Percentiles rank a stretch among this genome's conserved stretches.
These are phyloP conservation scores for Eristalis intricaria DNA, from an alignment of 2,888 invertebrate species.

Conservation along the genomic window DNA sequence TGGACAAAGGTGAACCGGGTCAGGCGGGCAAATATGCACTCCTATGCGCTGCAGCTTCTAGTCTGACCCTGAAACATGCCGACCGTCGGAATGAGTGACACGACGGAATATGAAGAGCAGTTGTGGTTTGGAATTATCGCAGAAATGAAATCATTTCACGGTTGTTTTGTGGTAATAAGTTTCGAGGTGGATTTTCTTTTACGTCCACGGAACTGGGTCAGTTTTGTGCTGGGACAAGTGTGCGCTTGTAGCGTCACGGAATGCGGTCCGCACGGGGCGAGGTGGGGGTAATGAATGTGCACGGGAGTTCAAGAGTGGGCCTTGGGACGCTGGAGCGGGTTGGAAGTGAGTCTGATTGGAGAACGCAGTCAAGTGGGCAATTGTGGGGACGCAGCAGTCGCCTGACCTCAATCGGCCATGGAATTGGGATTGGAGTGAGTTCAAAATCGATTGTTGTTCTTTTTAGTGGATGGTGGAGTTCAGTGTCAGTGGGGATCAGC, in stretches of 20 bases:
- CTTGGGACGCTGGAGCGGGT: neutral
- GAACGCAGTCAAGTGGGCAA: neutral
- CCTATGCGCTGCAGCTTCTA: neutral
- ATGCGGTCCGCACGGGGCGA: neutral
- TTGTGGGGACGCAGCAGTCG: neutral
- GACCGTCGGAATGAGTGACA: conserved; percentile 3
- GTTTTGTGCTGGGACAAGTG: conserved; percentile 1
- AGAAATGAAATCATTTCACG: conserved; percentile 34
- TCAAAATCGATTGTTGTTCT: neutral
- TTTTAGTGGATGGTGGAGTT: neutral
- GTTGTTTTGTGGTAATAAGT: conserved; percentile 2
- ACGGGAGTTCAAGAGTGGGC: neutral
- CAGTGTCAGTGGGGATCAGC: neutral
- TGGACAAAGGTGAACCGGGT: neutral
- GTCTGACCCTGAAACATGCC: conserved; percentile 14
- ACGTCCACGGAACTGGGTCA: conserved; percentile 8
- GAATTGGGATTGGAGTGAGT: neutral
- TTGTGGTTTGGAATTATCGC: conserved; percentile 4
- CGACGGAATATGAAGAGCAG: neutral
- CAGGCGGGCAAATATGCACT: conserved; percentile 10
- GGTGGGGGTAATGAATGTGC: neutral
- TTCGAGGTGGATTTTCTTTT: neutral
- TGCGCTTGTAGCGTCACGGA: neutral
- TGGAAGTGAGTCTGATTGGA: neutral
- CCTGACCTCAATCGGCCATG: neutral